Evolutionary conservation across 1,140 invertebrate genomes (phyloP), one percentile per base, ranked within the genome.

Genomic region (Microplitis demolitor): DNA sequence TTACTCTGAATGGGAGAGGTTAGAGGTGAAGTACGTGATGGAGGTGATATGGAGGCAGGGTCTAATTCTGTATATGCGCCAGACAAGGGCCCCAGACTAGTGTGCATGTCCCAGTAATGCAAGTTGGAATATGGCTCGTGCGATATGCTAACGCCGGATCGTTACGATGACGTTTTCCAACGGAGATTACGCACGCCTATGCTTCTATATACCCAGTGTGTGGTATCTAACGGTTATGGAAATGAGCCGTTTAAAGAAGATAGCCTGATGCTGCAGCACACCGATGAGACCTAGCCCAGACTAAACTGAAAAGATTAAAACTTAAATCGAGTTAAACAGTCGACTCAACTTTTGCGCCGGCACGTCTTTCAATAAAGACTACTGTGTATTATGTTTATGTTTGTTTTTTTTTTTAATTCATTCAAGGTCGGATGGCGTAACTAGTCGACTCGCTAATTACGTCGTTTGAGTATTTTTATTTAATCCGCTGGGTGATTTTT

Each of bases 111-210:
- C 11, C 35, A 63, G 6, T 24, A 9, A 31, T 58, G 24, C 24
- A 31, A 24, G 24, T 16, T 33, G 11, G 45, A 34, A 24, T 69
- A 54, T 63, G 51, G 70, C 14, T 37, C 45, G 37, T 62, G 67
- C 72, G 72, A 69, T 74, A 74, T 70, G 72, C 72, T 74, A 74
- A 74, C 72, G 72, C 66, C 63, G 51, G 67, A 70, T 74, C 67
- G 72, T 74, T 74, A 74, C 72, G 72, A 74, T 74, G 72, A 74
- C 72, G 67, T 74, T 74, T 74, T 74, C 72, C 67, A 70, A 51
- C n/a, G 24, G 72, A 74, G 72, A 74, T 74, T 74, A 74, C 72
- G 72, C 72, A 70, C 72, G 72, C 63, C 66, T 68, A 14, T 33
- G 16, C 31, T 11, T 45, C 39, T 45, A 11, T 11, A 24, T 45